These are phyloP conservation scores for Zosterops borbonicus DNA, from an alignment of 2,113 vertebrate species.

Conservation along the genomic window DNA sequence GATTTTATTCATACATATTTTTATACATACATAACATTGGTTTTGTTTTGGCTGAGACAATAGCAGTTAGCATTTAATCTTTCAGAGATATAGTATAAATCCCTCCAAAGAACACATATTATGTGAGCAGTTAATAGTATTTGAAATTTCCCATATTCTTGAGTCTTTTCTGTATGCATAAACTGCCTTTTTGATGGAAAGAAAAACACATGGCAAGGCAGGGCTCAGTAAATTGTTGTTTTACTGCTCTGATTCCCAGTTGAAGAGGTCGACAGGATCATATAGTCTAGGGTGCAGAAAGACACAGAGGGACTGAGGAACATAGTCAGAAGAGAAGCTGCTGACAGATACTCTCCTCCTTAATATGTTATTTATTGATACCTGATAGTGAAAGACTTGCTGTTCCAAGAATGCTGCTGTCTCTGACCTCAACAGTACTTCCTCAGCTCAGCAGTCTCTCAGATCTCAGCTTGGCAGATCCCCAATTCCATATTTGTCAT, in stretches of 20 bases:
- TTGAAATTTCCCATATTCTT: background rate
- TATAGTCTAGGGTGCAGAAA: background rate
- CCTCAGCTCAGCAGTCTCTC: background rate
- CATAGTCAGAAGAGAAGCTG: background rate
- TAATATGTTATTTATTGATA: background rate
- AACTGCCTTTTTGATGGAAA: background rate
- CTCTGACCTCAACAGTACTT: background rate
- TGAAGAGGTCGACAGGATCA: background rate
- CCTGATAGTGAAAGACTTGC: background rate
- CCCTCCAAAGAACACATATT: background rate
- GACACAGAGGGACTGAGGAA: background rate
- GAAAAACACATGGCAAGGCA: background rate
- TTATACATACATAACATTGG: background rate
- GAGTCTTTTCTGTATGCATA: background rate
- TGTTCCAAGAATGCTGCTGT: background rate
- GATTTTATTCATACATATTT: background rate
- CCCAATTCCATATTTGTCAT: background rate
- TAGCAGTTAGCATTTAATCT: background rate
- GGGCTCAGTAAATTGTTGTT: background rate
- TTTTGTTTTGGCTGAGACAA: background rate
- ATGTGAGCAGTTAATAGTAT: background rate
- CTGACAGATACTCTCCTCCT: background rate
- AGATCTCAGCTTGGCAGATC: background rate
- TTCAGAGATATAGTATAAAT: background rate
- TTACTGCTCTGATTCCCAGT: background rate